Conservation (phyloP, 1,140 invertebrate species). For the Pantala flavescens region DNA sequence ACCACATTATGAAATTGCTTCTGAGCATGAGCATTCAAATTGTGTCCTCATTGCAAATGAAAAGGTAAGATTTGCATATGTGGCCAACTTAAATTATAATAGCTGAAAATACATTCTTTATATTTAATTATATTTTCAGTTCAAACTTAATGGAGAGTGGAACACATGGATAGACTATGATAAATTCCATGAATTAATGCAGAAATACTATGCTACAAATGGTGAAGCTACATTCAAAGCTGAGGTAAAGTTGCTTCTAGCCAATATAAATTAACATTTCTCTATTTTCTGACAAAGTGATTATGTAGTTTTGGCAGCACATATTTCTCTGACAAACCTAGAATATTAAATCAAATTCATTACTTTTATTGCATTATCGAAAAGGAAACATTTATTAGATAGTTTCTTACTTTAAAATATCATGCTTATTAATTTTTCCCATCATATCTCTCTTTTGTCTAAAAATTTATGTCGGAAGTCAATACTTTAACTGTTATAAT, state of each 20-base stretch:
- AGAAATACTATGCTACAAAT: constrained; percentile 32
- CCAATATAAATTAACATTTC: no score
- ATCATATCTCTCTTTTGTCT: no score
- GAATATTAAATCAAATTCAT: no score
- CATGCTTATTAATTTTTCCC: no score
- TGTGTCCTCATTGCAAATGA: constrained; percentile 48
- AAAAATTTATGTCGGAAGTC: no score
- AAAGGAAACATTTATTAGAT: no score
- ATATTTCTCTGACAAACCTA: no score
- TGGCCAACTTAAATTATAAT: background rate
- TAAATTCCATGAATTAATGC: constrained; percentile 43
- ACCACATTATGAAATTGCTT: constrained; percentile 46
- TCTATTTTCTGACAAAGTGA: no score
- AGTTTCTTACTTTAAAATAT: no score
- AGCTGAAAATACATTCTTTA: background rate
- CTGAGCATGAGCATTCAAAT: constrained; percentile 56
- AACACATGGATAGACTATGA: constrained; percentile 55
- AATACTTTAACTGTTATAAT: no score
- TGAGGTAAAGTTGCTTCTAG: constrained; percentile 29
- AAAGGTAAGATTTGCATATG: constrained; percentile 33
- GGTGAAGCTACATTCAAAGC: constrained; percentile 38
- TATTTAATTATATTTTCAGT: constrained; percentile 33
- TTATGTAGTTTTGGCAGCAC: no score
- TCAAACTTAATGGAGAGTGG: constrained; percentile 44
- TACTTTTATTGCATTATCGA: no score